Percentiles rank a stretch among this genome's conserved stretches.
Evolutionary conservation across 1,140 invertebrate genomes (phyloP).

Genomic region (Zaprionus tsacasi): DNA sequence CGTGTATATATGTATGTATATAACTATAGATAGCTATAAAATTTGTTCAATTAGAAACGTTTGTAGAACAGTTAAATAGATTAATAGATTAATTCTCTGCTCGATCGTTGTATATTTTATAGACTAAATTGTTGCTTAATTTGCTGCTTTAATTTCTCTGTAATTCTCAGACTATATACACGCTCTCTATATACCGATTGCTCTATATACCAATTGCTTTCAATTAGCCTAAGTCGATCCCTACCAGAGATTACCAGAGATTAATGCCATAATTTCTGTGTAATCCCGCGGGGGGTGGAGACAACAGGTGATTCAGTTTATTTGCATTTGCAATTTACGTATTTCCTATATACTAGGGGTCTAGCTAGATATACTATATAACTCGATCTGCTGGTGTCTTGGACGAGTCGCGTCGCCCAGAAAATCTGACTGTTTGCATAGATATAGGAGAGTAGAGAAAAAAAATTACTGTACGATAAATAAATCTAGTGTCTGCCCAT

Average conservation of each 20-base stretch:
- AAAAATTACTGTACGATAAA: constrained; percentile 21
- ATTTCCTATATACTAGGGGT: background rate
- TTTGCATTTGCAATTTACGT: constrained; percentile 12
- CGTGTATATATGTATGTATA: background rate
- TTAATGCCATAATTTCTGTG: constrained; percentile 4
- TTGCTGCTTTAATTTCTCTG: background rate
- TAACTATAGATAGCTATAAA: background rate
- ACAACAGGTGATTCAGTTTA: constrained; percentile 17
- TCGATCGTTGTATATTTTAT: background rate
- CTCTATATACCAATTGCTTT: background rate
- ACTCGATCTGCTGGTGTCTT: background rate
- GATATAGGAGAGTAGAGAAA: background rate
- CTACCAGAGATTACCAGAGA: background rate
- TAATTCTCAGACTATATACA: background rate
- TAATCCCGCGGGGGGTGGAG: no score
- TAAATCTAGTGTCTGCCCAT: constrained; percentile 45
- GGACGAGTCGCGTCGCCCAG: constrained; percentile 16
- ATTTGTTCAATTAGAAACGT: background rate
- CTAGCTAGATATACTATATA: background rate
- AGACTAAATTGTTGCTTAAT: background rate
- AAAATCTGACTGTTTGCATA: constrained; percentile 20
- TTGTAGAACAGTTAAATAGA: background rate
- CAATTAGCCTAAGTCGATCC: constrained; percentile 4
- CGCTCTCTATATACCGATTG: no score
- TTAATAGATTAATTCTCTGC: background rate